These are phyloP conservation scores for Trichomycterus rosablanca DNA, from an alignment of 2,113 vertebrate genomes.

Conservation along the genomic window DNA sequence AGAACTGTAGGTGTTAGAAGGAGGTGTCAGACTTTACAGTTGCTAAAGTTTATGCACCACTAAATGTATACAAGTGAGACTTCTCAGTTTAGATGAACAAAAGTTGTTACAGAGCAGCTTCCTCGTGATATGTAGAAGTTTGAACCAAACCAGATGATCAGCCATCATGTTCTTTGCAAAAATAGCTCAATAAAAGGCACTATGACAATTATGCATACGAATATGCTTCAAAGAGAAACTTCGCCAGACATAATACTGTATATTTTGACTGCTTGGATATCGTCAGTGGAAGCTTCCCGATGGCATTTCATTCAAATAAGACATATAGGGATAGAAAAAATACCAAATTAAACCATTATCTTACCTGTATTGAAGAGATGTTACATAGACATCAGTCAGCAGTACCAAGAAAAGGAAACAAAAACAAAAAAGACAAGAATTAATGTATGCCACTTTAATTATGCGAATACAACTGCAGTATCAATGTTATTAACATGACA, in stretches of 20 bases:
- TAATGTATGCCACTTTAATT: too few relatives aligned
- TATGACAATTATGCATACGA: neutral
- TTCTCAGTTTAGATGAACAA: neutral
- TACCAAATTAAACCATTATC: neutral
- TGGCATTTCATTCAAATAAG: neutral
- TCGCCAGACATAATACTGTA: conserved; percentile 19
- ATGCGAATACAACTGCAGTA: too few relatives aligned
- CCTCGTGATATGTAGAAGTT: conserved; percentile 16
- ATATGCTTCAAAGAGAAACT: conserved; percentile 7
- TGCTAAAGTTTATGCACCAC: neutral
- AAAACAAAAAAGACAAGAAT: conserved; percentile 1
- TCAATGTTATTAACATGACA: too few relatives aligned
- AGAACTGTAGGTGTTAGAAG: too few relatives aligned
- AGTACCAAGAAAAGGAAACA: conserved; percentile 8
- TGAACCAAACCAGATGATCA: neutral
- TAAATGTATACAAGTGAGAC: neutral
- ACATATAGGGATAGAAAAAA: too few relatives aligned
- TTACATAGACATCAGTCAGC: conserved; percentile 2
- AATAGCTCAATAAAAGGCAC: conserved; percentile 4
- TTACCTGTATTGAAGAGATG: conserved; percentile 27
- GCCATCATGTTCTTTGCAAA: too few relatives aligned
- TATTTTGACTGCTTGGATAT: neutral
- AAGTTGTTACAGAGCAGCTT: neutral
- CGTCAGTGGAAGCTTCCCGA: neutral
- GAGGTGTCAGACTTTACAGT: too few relatives aligned